These are phyloP conservation scores for Drosophila rhopaloa DNA, from an alignment of 1,140 invertebrate species.

Conservation along the genomic window DNA sequence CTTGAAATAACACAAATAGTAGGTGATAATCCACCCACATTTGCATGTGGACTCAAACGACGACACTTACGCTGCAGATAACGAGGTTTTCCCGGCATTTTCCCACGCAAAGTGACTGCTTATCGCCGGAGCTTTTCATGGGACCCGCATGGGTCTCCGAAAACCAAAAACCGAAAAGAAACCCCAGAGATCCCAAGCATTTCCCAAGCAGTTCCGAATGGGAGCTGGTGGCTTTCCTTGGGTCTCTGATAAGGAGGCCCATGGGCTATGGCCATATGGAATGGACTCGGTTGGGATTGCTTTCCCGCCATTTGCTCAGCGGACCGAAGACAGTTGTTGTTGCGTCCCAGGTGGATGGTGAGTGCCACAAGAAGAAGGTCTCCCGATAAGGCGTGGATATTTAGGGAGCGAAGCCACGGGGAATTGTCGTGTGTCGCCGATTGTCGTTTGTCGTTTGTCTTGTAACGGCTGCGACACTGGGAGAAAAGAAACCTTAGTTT, in stretches of 20 bases:
- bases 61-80: not conserved
- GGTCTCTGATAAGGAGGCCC: conserved; percentile 20
- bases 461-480: conserved; percentile 50
- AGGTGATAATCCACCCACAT: conserved; percentile 20
- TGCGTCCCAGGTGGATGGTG: conserved; percentile 26
- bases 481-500: not conserved
- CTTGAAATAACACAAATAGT: not conserved
- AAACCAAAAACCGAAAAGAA: not conserved
- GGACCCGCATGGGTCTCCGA: conserved; percentile 32
- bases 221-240: not conserved
- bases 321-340: conserved; percentile 60
- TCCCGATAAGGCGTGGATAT: conserved; percentile 52
- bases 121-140: conserved; percentile 30
- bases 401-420: not conserved
- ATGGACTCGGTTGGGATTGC: conserved; percentile 28
- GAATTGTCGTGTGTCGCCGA: conserved; percentile 42
- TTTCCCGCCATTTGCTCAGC: conserved; percentile 78
- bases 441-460: conserved; percentile 17
- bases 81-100: conserved; percentile 9
- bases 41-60: conserved; percentile 11
- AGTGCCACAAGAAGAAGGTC: conserved; percentile 10
- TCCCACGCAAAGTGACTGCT: conserved; percentile 26
- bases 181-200: conserved; percentile 4
- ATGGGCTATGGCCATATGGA: conserved; percentile 23
- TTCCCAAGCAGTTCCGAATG: conserved; percentile 23